Conservation (phyloP, 2,888 invertebrate species). For the Amblyteles armatorius region DNA sequence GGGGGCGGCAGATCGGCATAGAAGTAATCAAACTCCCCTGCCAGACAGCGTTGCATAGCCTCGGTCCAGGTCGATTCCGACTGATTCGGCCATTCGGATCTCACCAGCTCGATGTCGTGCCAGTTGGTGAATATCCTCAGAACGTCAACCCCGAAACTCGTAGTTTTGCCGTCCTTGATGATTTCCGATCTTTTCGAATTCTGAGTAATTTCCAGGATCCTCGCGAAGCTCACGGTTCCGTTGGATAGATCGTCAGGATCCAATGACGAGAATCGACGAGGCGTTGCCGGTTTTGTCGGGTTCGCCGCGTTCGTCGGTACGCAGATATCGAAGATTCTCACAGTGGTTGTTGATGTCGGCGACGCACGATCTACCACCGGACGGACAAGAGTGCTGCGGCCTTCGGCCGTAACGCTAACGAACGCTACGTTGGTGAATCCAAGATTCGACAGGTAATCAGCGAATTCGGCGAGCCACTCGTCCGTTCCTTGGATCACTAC, state of each 20-base stretch:
- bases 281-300: no score
- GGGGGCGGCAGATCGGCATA: neutral
- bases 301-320: neutral
- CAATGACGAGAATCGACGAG: neutral
- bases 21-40: slow-evolving; percentile 13
- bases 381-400: neutral
- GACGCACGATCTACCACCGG: neutral
- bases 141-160: slow-evolving; percentile 4
- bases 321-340: slow-evolving; percentile 2
- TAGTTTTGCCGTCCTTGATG: neutral
- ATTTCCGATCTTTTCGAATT: neutral
- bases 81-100: neutral
- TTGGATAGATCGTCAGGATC: neutral
- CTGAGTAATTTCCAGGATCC: neutral
- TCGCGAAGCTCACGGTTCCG: neutral
- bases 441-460: slow-evolving; percentile 8
- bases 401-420: neutral
- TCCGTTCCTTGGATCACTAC: slow-evolving; percentile 10
- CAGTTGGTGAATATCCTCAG: neutral
- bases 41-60: neutral
- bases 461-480: slow-evolving; percentile 21
- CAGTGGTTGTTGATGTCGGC: neutral
- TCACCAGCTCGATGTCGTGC: neutral
- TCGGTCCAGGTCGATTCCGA: neutral
- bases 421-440: slow-evolving; percentile 9